Percentiles rank a stretch among this genome's conserved stretches.
These are phyloP conservation scores for Leucopsar rothschildi DNA, from an alignment of 2,113 vertebrate genomes.

Conservation along the genomic window DNA sequence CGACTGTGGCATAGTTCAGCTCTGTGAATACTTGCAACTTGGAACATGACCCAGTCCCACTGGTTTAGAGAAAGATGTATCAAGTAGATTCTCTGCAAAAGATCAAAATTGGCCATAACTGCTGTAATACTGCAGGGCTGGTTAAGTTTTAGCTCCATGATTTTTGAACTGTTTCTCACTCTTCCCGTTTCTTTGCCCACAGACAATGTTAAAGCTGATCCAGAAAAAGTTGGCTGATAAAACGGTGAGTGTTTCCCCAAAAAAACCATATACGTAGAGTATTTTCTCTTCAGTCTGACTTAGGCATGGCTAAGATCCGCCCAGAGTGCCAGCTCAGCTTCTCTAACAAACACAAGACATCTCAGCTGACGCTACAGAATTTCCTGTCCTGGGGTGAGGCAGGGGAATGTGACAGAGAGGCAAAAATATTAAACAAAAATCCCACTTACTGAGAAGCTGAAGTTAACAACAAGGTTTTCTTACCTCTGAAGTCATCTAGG, in stretches of 20 bases:
- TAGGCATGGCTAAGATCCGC: neutral
- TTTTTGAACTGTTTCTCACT: neutral
- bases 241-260: constrained; percentile 79
- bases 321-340: neutral
- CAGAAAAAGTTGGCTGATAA: constrained; percentile 93
- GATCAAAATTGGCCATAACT: neutral
- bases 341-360: neutral
- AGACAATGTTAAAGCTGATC: constrained; percentile 98
- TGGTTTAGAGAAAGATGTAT: neutral
- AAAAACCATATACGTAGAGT: neutral
- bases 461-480: neutral
- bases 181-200: constrained; percentile 3
- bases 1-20: neutral
- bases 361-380: neutral
- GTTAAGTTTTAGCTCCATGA: neutral
- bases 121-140: neutral
- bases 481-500: neutral
- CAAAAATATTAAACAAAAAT: neutral
- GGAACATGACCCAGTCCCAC: neutral
- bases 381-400: neutral
- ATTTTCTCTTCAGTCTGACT: neutral
- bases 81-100: neutral
- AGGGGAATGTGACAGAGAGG: neutral
- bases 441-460: neutral
- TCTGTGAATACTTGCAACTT: neutral